Conservation (phyloP, 2,113 vertebrate genomes). For the Psittacara wagleri region DNA sequence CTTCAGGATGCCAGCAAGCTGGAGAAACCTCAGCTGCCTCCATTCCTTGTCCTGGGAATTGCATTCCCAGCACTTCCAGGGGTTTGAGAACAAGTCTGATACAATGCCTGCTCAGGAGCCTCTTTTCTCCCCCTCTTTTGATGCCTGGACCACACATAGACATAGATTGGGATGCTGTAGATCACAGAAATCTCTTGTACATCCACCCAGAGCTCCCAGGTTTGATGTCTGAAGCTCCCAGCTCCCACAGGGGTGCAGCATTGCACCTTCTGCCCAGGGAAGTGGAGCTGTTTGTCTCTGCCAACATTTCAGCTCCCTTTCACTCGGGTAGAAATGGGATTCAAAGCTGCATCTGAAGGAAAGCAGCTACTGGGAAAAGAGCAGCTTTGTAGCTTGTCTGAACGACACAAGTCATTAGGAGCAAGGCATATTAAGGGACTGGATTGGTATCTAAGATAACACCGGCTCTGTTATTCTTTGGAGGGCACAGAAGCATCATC, state of each 20-base stretch:
- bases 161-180: rapidly evolving
- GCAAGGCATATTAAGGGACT: rapidly evolving
- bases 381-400: neutral
- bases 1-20: neutral
- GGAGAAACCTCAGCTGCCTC: neutral
- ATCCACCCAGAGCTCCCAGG: neutral
- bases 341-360: rapidly evolving
- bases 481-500: rapidly evolving
- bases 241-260: slow-evolving; percentile 31
- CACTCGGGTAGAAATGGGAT: rapidly evolving
- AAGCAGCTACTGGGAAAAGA: neutral
- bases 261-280: neutral
- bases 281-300: neutral
- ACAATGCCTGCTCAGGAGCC: neutral
- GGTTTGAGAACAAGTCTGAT: neutral
- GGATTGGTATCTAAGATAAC: rapidly evolving
- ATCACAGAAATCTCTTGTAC: rapidly evolving
- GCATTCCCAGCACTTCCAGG: neutral
- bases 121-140: neutral
- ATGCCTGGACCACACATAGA: neutral
- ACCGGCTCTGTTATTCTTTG: rapidly evolving
- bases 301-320: neutral
- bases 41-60: neutral
- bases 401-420: rapidly evolving
- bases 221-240: neutral